phyloP scores from a whole-genome alignment of 1,140 invertebrate species.

The Bombus sylvicola region DNA sequence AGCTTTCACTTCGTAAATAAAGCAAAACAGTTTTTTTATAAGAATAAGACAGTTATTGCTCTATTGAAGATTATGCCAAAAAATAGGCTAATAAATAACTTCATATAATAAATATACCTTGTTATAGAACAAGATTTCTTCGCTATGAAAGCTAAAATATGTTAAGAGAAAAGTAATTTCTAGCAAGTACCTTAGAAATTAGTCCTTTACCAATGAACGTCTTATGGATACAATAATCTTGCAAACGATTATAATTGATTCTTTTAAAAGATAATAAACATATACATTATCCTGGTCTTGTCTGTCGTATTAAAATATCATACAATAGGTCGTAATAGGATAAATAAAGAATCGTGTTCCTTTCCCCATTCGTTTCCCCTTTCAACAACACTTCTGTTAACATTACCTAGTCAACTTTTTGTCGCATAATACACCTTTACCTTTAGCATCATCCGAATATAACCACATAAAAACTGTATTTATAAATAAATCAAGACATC shows the following conservation, averaged over 20 bases:
- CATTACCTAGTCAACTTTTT: not conserved
- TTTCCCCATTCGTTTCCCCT: not conserved
- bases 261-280: too few species aligned
- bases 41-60: not conserved
- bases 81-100: not conserved
- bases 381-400: not conserved
- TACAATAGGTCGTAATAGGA: too few species aligned
- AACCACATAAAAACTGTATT: not conserved
- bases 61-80: not conserved
- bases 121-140: not conserved
- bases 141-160: not conserved
- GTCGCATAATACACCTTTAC: not conserved
- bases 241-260: not conserved
- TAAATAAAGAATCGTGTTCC: too few species aligned
- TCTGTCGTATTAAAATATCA: too few species aligned
- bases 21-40: not conserved
- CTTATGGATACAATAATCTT: not conserved
- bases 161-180: not conserved
- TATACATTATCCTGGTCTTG: not conserved
- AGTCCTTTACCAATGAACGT: not conserved
- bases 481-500: conserved; percentile 23
- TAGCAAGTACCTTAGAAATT: not conserved
- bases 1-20: not conserved
- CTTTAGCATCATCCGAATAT: too few species aligned
- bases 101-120: not conserved